These are phyloP conservation scores for Onthophagus taurus DNA, from an alignment of 1,140 invertebrate species.

Conservation along the genomic window DNA sequence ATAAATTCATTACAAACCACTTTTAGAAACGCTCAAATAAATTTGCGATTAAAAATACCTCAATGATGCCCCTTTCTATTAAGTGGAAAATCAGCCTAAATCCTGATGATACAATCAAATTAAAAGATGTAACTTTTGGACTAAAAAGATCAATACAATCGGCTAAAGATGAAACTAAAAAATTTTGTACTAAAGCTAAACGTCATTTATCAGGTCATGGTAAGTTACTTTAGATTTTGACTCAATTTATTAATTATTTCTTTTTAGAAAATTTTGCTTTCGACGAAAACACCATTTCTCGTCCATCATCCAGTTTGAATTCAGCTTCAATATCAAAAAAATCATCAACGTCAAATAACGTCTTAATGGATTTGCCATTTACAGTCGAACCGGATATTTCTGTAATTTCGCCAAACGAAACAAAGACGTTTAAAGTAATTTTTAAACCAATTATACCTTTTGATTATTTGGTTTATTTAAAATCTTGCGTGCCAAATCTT, in stretches of 20 bases:
- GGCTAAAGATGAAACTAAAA: too few species aligned
- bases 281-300: too few species aligned
- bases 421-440: constrained; percentile 17
- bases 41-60: constrained; percentile 22
- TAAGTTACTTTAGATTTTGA: not conserved
- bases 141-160: too few species aligned
- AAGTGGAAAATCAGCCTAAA: constrained; percentile 19
- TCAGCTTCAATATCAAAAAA: too few species aligned
- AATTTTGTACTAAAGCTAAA: too few species aligned
- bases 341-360: too few species aligned
- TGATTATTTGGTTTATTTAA: constrained; percentile 18
- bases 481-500: constrained; percentile 17
- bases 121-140: too few species aligned
- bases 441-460: constrained; percentile 21
- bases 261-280: constrained; percentile 11
- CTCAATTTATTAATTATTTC: not conserved
- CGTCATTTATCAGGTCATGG: not conserved
- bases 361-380: constrained; percentile 22
- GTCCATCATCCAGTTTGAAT: too few species aligned
- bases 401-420: constrained; percentile 12
- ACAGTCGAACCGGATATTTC: constrained; percentile 16
- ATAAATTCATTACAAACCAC: not conserved
- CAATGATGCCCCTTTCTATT: constrained; percentile 18
- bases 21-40: constrained; percentile 19
- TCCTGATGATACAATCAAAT: too few species aligned